These are phyloP conservation scores for Horisme vitalbata DNA, from an alignment of 2,888 invertebrate genomes.

Conservation along the genomic window DNA sequence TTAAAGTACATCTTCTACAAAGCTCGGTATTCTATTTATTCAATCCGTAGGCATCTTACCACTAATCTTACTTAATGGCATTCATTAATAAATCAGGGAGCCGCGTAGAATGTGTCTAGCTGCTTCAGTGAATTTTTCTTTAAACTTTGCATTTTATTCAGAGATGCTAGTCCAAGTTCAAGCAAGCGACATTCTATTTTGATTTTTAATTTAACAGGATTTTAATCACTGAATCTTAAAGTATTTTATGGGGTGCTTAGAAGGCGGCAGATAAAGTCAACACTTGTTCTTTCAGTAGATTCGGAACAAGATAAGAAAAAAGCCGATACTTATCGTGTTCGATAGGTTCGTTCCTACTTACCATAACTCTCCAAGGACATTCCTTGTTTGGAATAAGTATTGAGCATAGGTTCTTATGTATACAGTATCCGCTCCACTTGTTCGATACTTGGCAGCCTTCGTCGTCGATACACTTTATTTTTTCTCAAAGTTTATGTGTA, in stretches of 20 bases:
- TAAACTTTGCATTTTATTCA: constrained; percentile 9
- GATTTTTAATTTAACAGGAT: constrained; percentile 50
- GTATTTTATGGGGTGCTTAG: constrained; percentile 62
- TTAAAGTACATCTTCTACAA: constrained; percentile 55
- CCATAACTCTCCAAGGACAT: constrained; percentile 45
- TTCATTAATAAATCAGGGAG: constrained; percentile 27
- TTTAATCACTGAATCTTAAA: constrained; percentile 56
- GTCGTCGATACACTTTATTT: constrained; percentile 49
- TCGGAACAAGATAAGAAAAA: constrained; percentile 61
- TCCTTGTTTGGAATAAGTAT: constrained; percentile 43
- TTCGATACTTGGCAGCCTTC: constrained; percentile 51
- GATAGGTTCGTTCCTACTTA: no score
- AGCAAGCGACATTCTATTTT: constrained; percentile 6
- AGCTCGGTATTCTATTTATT: constrained; percentile 18
- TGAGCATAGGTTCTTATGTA: constrained; percentile 34
- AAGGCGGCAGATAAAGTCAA: constrained; percentile 61
- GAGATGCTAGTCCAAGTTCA: no score
- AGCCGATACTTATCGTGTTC: constrained; percentile 53
- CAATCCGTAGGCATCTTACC: constrained; percentile 10
- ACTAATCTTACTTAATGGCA: constrained; percentile 29
- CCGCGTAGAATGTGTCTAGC: constrained; percentile 1
- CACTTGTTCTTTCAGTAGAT: constrained; percentile 61
- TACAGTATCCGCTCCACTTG: constrained; percentile 44
- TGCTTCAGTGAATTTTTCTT: constrained; percentile 16
- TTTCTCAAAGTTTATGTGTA: constrained; percentile 45